These are phyloP conservation scores for Leucophora obtusa DNA, from an alignment of 2,888 invertebrate species.

Conservation along the genomic window DNA sequence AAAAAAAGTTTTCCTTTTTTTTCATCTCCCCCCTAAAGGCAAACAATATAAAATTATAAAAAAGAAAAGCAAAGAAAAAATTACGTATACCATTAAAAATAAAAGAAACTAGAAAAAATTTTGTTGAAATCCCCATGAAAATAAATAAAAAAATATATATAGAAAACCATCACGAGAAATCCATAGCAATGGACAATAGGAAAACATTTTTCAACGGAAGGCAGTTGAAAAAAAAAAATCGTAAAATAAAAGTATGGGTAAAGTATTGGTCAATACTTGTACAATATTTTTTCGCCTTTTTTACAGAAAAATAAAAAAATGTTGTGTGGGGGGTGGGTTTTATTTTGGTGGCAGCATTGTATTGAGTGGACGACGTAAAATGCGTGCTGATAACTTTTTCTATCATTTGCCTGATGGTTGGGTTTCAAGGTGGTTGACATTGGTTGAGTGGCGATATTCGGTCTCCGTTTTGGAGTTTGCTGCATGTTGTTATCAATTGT, in stretches of 20 bases:
- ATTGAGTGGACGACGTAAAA: conserved; percentile 1
- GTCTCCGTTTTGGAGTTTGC: not conserved
- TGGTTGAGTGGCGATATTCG: conserved; percentile 20
- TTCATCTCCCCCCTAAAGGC: conserved; percentile 27
- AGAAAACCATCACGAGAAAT: conserved; percentile 32
- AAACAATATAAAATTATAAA: conserved; percentile 45
- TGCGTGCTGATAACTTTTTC: conserved; percentile 45
- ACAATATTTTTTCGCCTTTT: conserved; percentile 34
- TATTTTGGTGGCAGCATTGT: not conserved
- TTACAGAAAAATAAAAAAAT: conserved; percentile 9
- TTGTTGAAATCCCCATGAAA: conserved; percentile 58
- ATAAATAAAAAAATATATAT: conserved; percentile 39
- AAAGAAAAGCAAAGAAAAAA: conserved; percentile 37
- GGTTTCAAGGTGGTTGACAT: conserved; percentile 62
- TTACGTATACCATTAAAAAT: conserved; percentile 31
- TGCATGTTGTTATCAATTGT: conserved; percentile 38
- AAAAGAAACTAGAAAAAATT: conserved; percentile 59
- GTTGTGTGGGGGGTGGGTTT: conserved; percentile 35
- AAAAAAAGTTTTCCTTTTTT: conserved; percentile 40
- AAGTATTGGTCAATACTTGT: conserved; percentile 60
- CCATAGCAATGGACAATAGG: conserved; percentile 48
- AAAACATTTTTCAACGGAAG: conserved; percentile 40
- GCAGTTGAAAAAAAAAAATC: not conserved
- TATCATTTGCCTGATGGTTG: conserved; percentile 39
- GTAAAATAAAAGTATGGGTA: conserved; percentile 29